Evolutionary conservation across 2,113 vertebrate species (phyloP), one percentile per base, ranked within the genome.

Genomic region (Proteles cristata): DNA sequence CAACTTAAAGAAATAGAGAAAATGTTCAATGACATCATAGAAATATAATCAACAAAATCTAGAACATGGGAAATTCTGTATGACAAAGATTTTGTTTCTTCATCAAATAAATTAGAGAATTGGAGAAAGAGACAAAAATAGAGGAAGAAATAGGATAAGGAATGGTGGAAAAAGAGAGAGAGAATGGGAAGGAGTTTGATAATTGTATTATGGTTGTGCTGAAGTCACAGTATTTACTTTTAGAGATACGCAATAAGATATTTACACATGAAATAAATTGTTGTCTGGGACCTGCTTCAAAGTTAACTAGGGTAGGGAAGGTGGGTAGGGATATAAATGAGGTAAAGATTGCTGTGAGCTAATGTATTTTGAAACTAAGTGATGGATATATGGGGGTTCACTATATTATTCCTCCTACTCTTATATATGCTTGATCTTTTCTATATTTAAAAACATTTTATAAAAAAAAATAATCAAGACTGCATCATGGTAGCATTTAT

Each of bases 391-490:
- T 55, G 33, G 74, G 21, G 45, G n/a, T 88, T 92, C 66, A 88
- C 82, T 82, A 88, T 82, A 74, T 11, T 66, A 28, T 82, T 88
- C 74, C 31, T 87, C 65, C 66, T 88, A 35, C 63, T 55, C 71
- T 92, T 74, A 81, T 81, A 53, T 82, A 28, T 66, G 68, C 53
- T 73, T 71, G 33, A 80, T 80, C 39, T 91, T 92, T 81, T 82
- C 55, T 80, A 25, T 55, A 65, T 81, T 92, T 82, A 66, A 88
- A 86, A 28, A 45, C 28, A 28, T n/a, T 82, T 63, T 45, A 65
- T 74, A 45, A 88, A 88, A 88, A 95, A 45, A 95, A 45, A 28
- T 92, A 53, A 58, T 88, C 83, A 66, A 81, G 76, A 66, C n/a
- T 2, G 21, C 89, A 50, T 39, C 50, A 43, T 45, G 28, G 83